phyloP scores from a whole-genome alignment of 2,888 invertebrate species.

The Ditula angustiorana region DNA sequence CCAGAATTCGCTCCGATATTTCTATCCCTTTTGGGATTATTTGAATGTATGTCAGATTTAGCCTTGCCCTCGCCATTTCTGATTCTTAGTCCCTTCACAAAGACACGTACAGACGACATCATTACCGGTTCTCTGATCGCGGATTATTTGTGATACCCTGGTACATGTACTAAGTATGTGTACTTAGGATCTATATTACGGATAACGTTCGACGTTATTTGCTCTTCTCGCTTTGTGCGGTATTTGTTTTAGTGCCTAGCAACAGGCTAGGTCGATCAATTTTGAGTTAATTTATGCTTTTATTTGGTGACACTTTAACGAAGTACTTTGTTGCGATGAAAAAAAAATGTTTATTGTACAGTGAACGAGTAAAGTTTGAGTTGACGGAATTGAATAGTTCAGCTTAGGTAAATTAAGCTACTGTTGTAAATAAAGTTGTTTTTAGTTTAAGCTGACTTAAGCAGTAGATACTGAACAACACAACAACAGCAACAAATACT shows the following conservation, averaged over 20 bases:
- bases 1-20: constrained; percentile 3
- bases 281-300: constrained; percentile 8
- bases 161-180: constrained; percentile 10
- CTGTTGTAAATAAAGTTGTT: too few relatives aligned
- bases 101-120: constrained; percentile 63
- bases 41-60: constrained; percentile 13
- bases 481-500: too few relatives aligned
- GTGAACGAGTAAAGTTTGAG: too few relatives aligned
- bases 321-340: background rate
- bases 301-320: too few relatives aligned
- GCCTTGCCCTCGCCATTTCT: constrained; percentile 43
- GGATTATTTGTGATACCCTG: constrained; percentile 58
- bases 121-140: constrained; percentile 64
- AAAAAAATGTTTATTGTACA: background rate
- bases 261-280: constrained; percentile 10
- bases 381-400: too few relatives aligned
- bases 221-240: constrained; percentile 5
- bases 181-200: constrained; percentile 13
- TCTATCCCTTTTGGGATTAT: constrained; percentile 23
- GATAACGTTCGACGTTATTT: constrained; percentile 5
- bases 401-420: too few relatives aligned
- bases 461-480: too few relatives aligned
- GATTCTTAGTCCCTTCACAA: constrained; percentile 55
- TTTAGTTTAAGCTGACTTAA: too few relatives aligned
- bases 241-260: constrained; percentile 10